Evolutionary conservation across 1,140 invertebrate species (phyloP).

Genomic region (Drosophila rufa): DNA sequence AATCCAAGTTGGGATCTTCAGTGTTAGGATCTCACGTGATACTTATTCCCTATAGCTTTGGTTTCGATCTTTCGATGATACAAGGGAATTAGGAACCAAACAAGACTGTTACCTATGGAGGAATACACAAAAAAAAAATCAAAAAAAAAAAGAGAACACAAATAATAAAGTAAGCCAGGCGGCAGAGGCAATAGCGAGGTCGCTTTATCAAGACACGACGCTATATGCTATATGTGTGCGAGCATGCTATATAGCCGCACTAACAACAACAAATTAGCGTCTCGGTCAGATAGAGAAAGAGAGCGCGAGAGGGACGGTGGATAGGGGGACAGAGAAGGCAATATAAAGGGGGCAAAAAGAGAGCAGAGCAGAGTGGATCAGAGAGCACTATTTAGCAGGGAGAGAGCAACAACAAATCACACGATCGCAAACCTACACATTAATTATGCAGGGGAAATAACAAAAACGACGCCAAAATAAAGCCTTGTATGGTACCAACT

Average conservation of each 20-base stretch:
- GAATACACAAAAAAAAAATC: constrained; percentile 5
- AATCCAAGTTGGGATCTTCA: too few relatives aligned
- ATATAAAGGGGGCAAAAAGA: not conserved
- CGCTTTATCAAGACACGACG: constrained; percentile 43
- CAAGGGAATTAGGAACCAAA: constrained; percentile 9
- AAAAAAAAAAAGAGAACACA: constrained; percentile 1
- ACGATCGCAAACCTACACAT: constrained; percentile 43
- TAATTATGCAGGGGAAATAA: constrained; percentile 43
- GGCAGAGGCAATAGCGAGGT: constrained; percentile 43
- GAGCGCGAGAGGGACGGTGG: not conserved
- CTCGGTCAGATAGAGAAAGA: constrained; percentile 28
- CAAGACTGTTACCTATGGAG: constrained; percentile 13
- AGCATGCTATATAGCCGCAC: constrained; percentile 23
- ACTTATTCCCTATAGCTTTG: not conserved
- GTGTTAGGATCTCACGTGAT: constrained; percentile 17
- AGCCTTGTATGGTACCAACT: not conserved
- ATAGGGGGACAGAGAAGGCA: not conserved
- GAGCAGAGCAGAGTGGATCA: constrained; percentile 24
- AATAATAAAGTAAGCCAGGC: constrained; percentile 14
- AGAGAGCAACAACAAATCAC: constrained; percentile 37
- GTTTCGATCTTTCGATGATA: not conserved
- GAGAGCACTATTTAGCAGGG: constrained; percentile 19
- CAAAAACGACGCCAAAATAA: constrained; percentile 47
- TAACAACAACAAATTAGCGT: constrained; percentile 50
- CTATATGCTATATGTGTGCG: constrained; percentile 20